Evolutionary conservation across 30 jellyfish, hydroid and myxozoan genomes (phyloP).

Genomic region (Cassiopea xamachana): DNA sequence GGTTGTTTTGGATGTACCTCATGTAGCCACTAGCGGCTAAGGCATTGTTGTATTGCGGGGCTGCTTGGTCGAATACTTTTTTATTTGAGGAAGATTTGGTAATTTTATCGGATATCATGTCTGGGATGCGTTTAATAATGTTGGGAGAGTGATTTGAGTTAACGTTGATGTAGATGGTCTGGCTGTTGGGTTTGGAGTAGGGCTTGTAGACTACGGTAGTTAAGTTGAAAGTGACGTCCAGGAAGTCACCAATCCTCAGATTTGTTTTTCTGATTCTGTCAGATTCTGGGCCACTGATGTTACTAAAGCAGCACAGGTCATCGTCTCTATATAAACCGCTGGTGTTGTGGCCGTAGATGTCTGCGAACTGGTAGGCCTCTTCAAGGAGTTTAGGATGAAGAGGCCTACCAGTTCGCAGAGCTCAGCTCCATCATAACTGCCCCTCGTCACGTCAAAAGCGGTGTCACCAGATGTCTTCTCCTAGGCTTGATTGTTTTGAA

Average conservation of each 20-base stretch:
- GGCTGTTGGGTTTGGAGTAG: background rate
- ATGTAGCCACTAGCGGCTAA: background rate
- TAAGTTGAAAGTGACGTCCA: background rate
- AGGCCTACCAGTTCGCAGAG: too few species aligned
- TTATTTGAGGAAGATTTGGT: too few species aligned
- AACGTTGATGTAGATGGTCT: background rate
- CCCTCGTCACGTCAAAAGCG: too few species aligned
- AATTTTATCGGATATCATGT: too few species aligned
- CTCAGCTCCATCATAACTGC: too few species aligned
- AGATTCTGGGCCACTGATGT: background rate
- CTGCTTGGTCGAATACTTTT: background rate
- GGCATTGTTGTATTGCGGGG: background rate
- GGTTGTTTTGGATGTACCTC: background rate
- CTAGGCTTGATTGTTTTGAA: too few species aligned
- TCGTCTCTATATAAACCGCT: background rate
- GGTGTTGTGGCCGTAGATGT: background rate
- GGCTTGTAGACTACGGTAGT: background rate
- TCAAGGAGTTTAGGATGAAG: too few species aligned
- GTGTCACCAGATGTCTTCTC: too few species aligned
- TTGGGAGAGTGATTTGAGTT: background rate
- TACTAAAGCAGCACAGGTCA: background rate
- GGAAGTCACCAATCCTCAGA: constrained; percentile 1
- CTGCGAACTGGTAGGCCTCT: too few species aligned
- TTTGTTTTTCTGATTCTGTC: background rate
- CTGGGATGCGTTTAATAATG: background rate